Percentiles rank a stretch among this genome's conserved stretches.
phyloP scores from a whole-genome alignment of 2,888 invertebrate genomes.

The Brachyopa scutellaris region DNA sequence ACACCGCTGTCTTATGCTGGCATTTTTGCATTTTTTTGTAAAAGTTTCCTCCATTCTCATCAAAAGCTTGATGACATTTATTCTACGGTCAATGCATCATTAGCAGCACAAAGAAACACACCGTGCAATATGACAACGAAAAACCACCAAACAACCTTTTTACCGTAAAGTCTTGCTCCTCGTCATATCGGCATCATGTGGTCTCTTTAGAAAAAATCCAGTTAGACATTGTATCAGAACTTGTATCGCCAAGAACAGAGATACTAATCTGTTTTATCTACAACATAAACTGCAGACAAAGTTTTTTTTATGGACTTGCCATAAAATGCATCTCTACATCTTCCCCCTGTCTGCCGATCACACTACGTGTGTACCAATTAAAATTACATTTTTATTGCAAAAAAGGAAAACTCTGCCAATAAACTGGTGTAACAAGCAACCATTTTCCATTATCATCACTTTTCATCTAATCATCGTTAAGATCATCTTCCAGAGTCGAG shows the following conservation, averaged over 20 bases:
- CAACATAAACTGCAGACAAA: conserved; percentile 10
- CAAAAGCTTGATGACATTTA: too few species aligned
- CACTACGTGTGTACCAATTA: conserved; percentile 49
- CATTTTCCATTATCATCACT: conserved; percentile 71
- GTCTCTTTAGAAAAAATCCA: too few species aligned
- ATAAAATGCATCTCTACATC: conserved; percentile 27
- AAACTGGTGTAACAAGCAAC: conserved; percentile 57
- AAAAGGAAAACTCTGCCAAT: conserved; percentile 44
- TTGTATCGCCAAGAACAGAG: background rate
- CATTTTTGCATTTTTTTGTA: too few species aligned
- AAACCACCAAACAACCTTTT: too few species aligned
- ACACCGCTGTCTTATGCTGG: too few species aligned
- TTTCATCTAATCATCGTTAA: conserved; percentile 69
- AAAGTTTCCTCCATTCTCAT: too few species aligned
- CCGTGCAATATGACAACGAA: too few species aligned
- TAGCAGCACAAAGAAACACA: too few species aligned
- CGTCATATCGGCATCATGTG: too few species aligned
- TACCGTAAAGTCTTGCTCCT: too few species aligned
- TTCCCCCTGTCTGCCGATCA: background rate
- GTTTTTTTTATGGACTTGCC: background rate
- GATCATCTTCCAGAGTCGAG: conserved; percentile 41
- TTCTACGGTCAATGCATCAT: too few species aligned
- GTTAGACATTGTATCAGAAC: conserved; percentile 33
- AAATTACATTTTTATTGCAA: conserved; percentile 56
- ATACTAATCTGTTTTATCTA: conserved; percentile 26